Conservation (phyloP, 1,140 invertebrate species). For the Colletes latitarsis region DNA sequence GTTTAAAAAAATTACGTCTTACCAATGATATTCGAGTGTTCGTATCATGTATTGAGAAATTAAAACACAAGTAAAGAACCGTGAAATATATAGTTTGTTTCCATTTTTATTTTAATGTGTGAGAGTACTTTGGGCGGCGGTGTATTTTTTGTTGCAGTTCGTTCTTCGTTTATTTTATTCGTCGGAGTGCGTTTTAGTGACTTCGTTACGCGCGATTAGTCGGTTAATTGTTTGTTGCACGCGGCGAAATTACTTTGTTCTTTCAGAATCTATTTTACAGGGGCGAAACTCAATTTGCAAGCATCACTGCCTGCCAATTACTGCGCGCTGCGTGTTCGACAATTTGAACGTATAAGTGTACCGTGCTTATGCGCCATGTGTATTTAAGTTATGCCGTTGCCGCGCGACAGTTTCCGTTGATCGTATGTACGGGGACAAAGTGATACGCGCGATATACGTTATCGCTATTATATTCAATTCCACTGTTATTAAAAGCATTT, state of each 20-base stretch:
- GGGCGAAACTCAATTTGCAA: slow-evolving; percentile 31
- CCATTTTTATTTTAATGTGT: no score
- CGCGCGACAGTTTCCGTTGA: slow-evolving; percentile 28
- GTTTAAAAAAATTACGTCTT: no score
- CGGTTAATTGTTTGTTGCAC: background rate
- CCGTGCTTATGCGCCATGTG: slow-evolving; percentile 16
- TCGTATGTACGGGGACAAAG: background rate
- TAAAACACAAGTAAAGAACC: no score
- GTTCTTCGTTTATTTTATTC: background rate
- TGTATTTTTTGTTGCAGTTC: background rate
- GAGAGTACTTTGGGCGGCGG: no score
- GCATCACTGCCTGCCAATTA: slow-evolving; percentile 31
- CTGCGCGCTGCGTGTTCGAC: slow-evolving; percentile 1
- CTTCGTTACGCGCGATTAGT: slow-evolving; percentile 59
- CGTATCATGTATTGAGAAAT: no score
- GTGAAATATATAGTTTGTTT: no score
- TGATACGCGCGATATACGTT: background rate
- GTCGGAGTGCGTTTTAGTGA: background rate
- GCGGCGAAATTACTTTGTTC: slow-evolving; percentile 12
- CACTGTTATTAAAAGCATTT: slow-evolving; percentile 27
- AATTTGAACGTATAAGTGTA: slow-evolving; percentile 21
- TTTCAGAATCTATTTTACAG: slow-evolving; percentile 22
- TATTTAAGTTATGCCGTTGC: slow-evolving; percentile 33
- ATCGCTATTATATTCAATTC: slow-evolving; percentile 11
- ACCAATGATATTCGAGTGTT: no score